Percentiles rank a stretch among this genome's conserved stretches.
Conservation (phyloP, 2,888 invertebrate species). For the Elysia crispata region DNA sequence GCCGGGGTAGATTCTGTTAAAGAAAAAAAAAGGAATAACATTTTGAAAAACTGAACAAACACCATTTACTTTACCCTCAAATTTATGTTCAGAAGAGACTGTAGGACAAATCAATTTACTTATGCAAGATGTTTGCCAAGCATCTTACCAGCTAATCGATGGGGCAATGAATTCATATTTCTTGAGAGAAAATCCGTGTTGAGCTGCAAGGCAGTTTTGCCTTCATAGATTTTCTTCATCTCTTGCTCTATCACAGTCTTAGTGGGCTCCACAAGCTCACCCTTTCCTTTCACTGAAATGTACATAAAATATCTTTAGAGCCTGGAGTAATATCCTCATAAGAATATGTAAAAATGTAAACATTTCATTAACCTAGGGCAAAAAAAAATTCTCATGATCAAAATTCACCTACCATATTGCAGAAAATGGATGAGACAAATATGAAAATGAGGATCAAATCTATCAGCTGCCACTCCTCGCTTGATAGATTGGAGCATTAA, state of each 20-base stretch:
- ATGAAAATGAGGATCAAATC: conserved; percentile 89
- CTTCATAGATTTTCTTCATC: conserved; percentile 80
- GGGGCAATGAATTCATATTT: conserved; percentile 84
- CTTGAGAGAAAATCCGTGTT: conserved; percentile 85
- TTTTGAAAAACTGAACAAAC: no score
- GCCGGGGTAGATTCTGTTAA: no score
- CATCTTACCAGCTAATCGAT: conserved; percentile 85
- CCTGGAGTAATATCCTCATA: no score
- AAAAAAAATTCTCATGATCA: no score
- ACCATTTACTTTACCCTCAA: no score
- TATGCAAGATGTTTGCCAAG: no score
- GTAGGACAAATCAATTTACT: no score
- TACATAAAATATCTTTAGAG: no score
- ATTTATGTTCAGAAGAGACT: no score
- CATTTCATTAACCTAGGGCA: no score
- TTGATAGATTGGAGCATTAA: conserved; percentile 97
- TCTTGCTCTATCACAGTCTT: conserved; percentile 77
- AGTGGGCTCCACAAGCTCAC: conserved; percentile 67
- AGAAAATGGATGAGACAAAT: conserved; percentile 90
- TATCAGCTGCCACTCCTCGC: conserved; percentile 87
- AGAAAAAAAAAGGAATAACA: no score
- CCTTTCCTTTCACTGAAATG: conserved; percentile 59
- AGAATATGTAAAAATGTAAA: no score
- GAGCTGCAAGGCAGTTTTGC: conserved; percentile 81
- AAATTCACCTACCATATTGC: conserved; percentile 74